Percentiles rank a stretch among this genome's conserved stretches.
Evolutionary conservation across 2,113 vertebrate species (phyloP).

Genomic region (Taxidea taxus): DNA sequence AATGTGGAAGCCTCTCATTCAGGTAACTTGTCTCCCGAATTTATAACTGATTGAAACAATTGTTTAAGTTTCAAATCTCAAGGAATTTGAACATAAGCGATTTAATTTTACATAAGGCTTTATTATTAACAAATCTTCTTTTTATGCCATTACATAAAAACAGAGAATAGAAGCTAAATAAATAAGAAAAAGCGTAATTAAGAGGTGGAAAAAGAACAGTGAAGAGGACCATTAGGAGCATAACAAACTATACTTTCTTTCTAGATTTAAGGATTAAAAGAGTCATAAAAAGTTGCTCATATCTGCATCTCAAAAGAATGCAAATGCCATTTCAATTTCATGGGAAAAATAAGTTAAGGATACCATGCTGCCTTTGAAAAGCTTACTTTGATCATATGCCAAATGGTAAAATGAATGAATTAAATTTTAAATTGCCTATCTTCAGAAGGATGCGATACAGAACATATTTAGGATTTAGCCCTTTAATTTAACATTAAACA

Average conservation of each 20-base stretch:
- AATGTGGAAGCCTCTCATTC: neutral
- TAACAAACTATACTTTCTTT: neutral
- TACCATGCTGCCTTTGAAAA: constrained; percentile 49
- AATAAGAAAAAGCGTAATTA: neutral
- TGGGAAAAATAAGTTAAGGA: constrained; percentile 22
- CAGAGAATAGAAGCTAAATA: neutral
- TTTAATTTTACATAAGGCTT: neutral
- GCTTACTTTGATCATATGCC: constrained; percentile 60
- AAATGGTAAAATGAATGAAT: constrained; percentile 66
- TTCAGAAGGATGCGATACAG: constrained; percentile 28
- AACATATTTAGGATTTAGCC: constrained; percentile 48
- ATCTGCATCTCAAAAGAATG: constrained; percentile 30
- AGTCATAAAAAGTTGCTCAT: neutral
- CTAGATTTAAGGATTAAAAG: constrained; percentile 4
- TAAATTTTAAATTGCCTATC: constrained; percentile 70
- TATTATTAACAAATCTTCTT: neutral
- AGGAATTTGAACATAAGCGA: neutral
- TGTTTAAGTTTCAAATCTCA: constrained; percentile 23
- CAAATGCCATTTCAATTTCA: constrained; percentile 36
- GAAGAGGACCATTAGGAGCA: neutral
- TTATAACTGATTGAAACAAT: neutral
- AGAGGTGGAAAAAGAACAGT: neutral
- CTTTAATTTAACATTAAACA: constrained; percentile 57
- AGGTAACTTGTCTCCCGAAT: neutral
- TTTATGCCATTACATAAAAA: neutral